Evolutionary conservation across 2,797 vertebrate species (phyloP), one percentile per base, ranked within the genome.

Genomic region (Tinamus major): DNA sequence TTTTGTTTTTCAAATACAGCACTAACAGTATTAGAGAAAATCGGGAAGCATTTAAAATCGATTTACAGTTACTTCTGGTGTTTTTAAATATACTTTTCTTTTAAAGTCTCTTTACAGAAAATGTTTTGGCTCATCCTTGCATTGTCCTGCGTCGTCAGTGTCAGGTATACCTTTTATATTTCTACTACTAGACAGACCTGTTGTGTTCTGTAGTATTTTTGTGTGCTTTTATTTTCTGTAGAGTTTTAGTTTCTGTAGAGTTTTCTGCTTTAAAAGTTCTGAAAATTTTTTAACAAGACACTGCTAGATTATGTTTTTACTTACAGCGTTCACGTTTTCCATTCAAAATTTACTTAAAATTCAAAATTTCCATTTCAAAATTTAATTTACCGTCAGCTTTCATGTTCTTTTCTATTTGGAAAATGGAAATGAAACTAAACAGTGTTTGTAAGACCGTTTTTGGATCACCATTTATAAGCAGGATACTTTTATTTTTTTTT

Each of bases 121-220:
- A 99, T 95, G 99, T 99, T 19, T 97, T 99, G 82, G 98, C 99
- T 85, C 99, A 99, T 89, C 99, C 99, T 81, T 99, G 99, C 90
- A 99, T 99, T 93, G 99, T 99, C 86, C 98, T 99, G 49, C 98
- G 99, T 26, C 98, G 99, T 56, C 99, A 99, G 5, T 99, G 99
- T 96, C 99, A 99, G 99, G 99, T 99, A 98, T 92, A 85, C 79
- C 4, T 78, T 95, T 77, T 79, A 13, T 67, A 6, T 91, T 76
- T 42, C 8, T 6, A 79, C 72, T 41, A 72, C 23, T 27, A 82
- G 44, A n/a, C 63, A 59, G 12, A 68, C 4, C 35, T 90, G 12
- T 27, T 69, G 8, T 29, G 4, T 62, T 3, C 21, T 26, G 4
- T 53, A 12, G 1, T 70, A 33, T 44, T 62, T 88, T 17, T 63